These are phyloP conservation scores for Thaumatotibia leucotreta DNA, from an alignment of 1,140 invertebrate species.

Conservation along the genomic window DNA sequence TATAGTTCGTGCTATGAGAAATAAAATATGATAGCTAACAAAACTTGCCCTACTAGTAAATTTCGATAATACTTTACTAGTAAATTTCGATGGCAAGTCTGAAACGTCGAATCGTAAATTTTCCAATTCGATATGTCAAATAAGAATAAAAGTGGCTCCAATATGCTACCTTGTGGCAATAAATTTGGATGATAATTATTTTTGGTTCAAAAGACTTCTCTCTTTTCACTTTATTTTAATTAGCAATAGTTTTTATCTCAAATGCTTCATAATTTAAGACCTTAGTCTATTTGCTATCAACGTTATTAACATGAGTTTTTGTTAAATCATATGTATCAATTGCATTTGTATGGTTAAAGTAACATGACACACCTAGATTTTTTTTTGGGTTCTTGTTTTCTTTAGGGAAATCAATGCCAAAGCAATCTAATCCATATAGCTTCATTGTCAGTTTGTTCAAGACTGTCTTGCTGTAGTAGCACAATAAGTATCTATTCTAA, in stretches of 20 bases:
- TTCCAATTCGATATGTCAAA: background rate
- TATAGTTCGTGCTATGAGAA: too few relatives aligned
- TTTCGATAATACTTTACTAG: too few relatives aligned
- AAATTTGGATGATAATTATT: background rate
- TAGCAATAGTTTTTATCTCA: background rate
- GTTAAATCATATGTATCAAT: background rate
- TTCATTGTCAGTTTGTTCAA: background rate
- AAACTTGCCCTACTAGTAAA: too few relatives aligned
- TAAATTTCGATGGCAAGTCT: too few relatives aligned
- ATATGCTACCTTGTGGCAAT: background rate
- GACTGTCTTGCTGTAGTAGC: background rate
- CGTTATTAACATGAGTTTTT: background rate
- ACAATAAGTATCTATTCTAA: constrained; percentile 2
- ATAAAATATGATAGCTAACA: too few relatives aligned
- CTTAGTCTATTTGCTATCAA: background rate
- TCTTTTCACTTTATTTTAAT: background rate
- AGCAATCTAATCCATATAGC: background rate
- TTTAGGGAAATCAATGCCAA: background rate
- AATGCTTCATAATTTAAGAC: background rate
- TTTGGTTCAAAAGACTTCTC: background rate
- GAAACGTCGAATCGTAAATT: too few relatives aligned
- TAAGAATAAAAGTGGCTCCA: background rate
- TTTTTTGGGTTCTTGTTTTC: background rate
- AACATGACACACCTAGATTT: too few relatives aligned
- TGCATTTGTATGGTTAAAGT: background rate